These are phyloP conservation scores for Brassicogethes aeneus DNA, from an alignment of 2,888 invertebrate species.

Conservation along the genomic window DNA sequence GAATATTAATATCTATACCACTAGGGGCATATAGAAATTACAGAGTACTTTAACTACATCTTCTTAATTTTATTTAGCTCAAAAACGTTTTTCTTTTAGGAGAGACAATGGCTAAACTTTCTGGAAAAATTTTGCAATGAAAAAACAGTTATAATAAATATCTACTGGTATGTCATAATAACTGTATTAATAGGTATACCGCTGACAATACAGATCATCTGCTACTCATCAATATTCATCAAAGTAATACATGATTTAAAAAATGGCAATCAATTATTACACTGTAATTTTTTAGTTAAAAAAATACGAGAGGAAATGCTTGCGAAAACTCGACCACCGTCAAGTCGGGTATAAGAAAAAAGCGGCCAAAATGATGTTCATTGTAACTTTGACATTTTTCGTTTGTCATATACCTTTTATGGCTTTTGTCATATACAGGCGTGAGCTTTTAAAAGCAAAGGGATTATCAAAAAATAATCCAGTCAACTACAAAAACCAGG, in stretches of 20 bases:
- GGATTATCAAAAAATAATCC: constrained; percentile 11
- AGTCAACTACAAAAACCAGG: background rate
- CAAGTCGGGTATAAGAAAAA: constrained; percentile 55
- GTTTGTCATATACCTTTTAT: constrained; percentile 68
- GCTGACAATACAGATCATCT: constrained; percentile 61
- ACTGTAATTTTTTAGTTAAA: constrained; percentile 47
- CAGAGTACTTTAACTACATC: constrained; percentile 42
- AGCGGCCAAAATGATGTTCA: constrained; percentile 62
- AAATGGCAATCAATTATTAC: background rate
- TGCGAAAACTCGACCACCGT: constrained; percentile 54
- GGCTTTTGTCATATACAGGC: constrained; percentile 56
- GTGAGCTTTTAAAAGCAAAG: constrained; percentile 39
- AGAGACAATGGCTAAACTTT: constrained; percentile 67
- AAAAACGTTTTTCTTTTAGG: constrained; percentile 38
- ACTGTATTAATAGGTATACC: constrained; percentile 73
- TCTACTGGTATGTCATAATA: constrained; percentile 73
- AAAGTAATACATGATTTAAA: constrained; percentile 52
- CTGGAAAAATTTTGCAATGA: constrained; percentile 70
- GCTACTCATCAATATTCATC: constrained; percentile 61
- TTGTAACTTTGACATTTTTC: constrained; percentile 58
- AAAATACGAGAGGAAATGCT: constrained; percentile 52
- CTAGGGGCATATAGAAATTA: constrained; percentile 55
- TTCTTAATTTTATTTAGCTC: too few species aligned
- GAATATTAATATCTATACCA: constrained; percentile 55
- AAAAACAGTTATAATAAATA: constrained; percentile 50